Evolutionary conservation across 2,888 invertebrate genomes (phyloP), one percentile per base, ranked within the genome.

Genomic region (Diabrotica balteata): DNA sequence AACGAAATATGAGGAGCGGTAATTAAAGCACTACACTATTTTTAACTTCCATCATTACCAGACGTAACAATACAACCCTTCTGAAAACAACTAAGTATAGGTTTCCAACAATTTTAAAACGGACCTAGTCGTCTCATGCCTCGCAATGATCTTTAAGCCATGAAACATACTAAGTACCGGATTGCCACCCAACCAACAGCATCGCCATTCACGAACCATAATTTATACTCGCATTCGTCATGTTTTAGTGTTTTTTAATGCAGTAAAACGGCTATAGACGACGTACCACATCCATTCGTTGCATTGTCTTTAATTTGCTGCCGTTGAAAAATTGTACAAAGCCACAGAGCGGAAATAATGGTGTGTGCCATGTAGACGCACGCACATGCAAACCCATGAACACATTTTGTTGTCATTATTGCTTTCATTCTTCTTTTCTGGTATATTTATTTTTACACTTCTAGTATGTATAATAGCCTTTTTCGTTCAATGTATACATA

Each of bases 281-380:
- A 22, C 59, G 59, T 47, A 49, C 49, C 22, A 49, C 10, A 10
- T 49, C 11, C 59, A 22, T 46, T 59, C 49, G 11, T 22, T 32
- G 59, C 49, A 59, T 59, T 59, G 59, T 59, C 10, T 59, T 59
- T 59, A 49, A 8, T 22, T 51, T 51, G 11, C 51, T 59, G 59
- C 49, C 59, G 49, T 59, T 59, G 42, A 42, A 22, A 59, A 59
- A 59, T 59, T 59, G 49, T 49, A 47, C 11, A 59, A 59, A 59
- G 49, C 59, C 59, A 49, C 64, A 64, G 59, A 68, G 63, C 68
- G 68, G 63, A 68, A 55, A 68, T 68, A 68, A 68, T 68, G 54
- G 58, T 49, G 60, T 51, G 60, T 60, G 60, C 60, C 59, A 63
- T 68, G 63, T 63, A 43, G 60, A 68, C 68, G 55, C 68, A 68